These are phyloP conservation scores for Anguilla pacifica DNA, from an alignment of 2,797 vertebrate species.

Conservation along the genomic window DNA sequence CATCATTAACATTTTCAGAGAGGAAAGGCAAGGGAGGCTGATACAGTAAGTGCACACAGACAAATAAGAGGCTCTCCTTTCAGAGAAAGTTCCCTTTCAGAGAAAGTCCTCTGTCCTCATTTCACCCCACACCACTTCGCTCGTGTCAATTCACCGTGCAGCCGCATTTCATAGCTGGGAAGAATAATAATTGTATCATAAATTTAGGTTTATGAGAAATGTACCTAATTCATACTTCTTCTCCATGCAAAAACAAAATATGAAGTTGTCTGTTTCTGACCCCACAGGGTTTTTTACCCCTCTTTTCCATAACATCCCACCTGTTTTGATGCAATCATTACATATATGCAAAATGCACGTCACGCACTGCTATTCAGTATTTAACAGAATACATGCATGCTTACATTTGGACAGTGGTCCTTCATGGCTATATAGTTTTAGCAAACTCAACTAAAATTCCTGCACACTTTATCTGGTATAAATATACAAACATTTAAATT, in stretches of 20 bases:
- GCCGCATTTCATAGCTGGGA: background rate
- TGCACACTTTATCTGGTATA: background rate
- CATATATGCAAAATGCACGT: background rate
- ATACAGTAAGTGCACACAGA: background rate
- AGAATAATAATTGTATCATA: background rate
- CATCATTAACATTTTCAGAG: background rate
- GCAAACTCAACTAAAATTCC: background rate
- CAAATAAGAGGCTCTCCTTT: background rate
- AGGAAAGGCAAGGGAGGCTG: background rate
- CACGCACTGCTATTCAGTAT: background rate
- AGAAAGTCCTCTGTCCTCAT: background rate
- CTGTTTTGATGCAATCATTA: too few relatives aligned
- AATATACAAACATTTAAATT: background rate
- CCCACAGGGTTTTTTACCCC: background rate
- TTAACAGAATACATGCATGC: background rate
- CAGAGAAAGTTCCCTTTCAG: background rate
- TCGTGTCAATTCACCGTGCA: background rate
- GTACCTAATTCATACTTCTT: background rate
- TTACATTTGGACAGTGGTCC: background rate
- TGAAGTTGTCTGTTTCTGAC: background rate
- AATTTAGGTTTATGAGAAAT: background rate
- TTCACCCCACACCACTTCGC: background rate
- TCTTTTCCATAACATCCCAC: background rate
- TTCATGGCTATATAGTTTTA: background rate
- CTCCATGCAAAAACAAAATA: background rate